These are phyloP conservation scores for Caenorhabditis remanei DNA, from an alignment of 1,140 invertebrate genomes.

Conservation along the genomic window DNA sequence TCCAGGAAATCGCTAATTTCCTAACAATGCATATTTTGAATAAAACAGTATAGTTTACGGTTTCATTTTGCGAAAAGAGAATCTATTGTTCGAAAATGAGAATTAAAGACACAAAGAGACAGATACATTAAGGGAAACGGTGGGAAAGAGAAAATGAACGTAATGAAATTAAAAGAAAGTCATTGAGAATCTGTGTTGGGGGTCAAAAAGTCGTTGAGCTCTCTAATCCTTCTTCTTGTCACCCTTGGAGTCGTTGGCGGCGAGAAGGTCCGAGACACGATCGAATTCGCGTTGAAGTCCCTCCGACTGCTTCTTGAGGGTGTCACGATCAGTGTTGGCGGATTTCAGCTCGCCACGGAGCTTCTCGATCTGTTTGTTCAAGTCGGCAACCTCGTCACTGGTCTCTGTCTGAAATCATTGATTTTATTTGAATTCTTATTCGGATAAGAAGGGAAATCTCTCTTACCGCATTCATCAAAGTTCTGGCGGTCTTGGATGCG, in stretches of 20 bases:
- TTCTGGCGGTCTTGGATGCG: constrained; percentile 74
- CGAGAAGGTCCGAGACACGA: constrained; percentile 69
- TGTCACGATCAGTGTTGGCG: constrained; percentile 72
- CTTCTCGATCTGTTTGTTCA: constrained; percentile 67
- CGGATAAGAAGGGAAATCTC: too few relatives aligned
- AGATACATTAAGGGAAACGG: too few relatives aligned
- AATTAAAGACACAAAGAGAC: too few relatives aligned
- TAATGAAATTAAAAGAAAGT: too few relatives aligned
- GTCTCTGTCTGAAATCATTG: constrained; percentile 59
- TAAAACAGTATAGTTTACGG: too few relatives aligned
- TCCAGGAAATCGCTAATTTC: too few relatives aligned
- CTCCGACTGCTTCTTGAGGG: constrained; percentile 74
- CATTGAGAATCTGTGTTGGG: too few relatives aligned
- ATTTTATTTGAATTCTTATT: background rate
- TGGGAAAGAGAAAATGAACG: too few relatives aligned
- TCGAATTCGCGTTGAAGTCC: constrained; percentile 75
- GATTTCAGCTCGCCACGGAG: constrained; percentile 67
- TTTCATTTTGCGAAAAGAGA: too few relatives aligned
- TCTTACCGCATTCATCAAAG: constrained; percentile 70
- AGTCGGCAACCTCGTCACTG: constrained; percentile 64
- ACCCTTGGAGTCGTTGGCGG: constrained; percentile 61
- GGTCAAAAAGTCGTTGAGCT: too few relatives aligned
- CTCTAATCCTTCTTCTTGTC: constrained; percentile 70
- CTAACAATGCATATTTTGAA: too few relatives aligned
- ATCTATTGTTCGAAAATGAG: too few relatives aligned